These are phyloP conservation scores for Heliconius erato DNA, from an alignment of 2,888 invertebrate species.

Conservation along the genomic window DNA sequence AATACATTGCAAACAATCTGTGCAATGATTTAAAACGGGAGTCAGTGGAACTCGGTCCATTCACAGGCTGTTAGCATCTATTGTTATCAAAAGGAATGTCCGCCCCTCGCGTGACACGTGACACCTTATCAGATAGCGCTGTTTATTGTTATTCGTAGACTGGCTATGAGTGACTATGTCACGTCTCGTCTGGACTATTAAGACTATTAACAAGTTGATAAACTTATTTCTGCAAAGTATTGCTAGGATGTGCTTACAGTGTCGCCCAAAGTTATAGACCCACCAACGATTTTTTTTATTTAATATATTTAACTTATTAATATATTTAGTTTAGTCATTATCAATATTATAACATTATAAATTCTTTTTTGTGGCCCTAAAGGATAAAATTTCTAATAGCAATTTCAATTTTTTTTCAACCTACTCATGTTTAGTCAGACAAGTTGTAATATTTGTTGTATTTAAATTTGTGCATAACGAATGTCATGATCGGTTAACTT, in stretches of 20 bases:
- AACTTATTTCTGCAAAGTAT: background rate
- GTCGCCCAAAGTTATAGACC: background rate
- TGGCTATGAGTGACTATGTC: background rate
- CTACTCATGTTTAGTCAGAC: background rate
- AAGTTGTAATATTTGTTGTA: background rate
- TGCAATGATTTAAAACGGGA: background rate
- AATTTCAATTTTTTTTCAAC: no score
- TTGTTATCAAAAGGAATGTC: constrained; percentile 35
- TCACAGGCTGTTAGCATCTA: constrained; percentile 25
- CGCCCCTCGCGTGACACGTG: constrained; percentile 35
- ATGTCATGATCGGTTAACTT: no score
- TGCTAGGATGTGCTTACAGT: background rate
- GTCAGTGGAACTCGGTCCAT: constrained; percentile 24
- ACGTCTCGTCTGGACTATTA: constrained; percentile 23
- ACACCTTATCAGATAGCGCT: constrained; percentile 46
- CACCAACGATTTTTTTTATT: background rate
- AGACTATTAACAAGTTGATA: background rate
- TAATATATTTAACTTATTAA: no score
- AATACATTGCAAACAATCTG: constrained; percentile 7
- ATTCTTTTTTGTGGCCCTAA: no score
- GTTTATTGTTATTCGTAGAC: constrained; percentile 17
- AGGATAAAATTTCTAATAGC: no score
- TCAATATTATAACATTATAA: no score
- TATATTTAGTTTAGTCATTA: no score
- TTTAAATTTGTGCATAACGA: no score